These are phyloP conservation scores for Hypocryptadius cinnamomeus DNA, from an alignment of 2,113 vertebrate species.

Conservation along the genomic window DNA sequence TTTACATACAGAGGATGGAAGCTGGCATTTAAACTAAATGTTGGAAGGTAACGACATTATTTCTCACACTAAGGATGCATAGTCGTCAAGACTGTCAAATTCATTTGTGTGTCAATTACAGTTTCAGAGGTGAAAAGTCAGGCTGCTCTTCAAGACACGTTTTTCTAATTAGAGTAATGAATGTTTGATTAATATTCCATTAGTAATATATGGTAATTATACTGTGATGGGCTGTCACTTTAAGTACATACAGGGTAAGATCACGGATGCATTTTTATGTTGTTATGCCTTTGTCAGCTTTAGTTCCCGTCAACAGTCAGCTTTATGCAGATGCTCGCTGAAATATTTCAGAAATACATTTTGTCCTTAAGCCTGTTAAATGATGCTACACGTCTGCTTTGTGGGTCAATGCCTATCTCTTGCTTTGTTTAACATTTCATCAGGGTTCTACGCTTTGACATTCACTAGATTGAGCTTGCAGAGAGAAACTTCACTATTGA, in stretches of 20 bases:
- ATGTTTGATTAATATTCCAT: slow-evolving; percentile 23
- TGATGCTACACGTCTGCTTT: not conserved
- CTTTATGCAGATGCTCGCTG: not conserved
- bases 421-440: slow-evolving; percentile 7
- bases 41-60: not conserved
- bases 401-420: not conserved
- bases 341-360: not conserved
- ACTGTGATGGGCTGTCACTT: not conserved
- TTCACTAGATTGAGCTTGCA: not conserved
- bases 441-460: not conserved
- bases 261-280: not conserved
- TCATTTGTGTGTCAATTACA: not conserved
- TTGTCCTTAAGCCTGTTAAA: not conserved
- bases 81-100: not conserved
- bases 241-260: not conserved
- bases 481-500: not conserved
- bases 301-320: not conserved
- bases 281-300: not conserved
- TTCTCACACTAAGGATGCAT: not conserved
- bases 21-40: not conserved
- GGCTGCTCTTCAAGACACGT: not conserved
- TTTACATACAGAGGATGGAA: not conserved
- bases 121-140: slow-evolving; percentile 41
- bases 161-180: slow-evolving; percentile 25
- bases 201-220: slow-evolving; percentile 13